Evolutionary conservation across 2,113 vertebrate species (phyloP).

Genomic region (Spea bombifrons): DNA sequence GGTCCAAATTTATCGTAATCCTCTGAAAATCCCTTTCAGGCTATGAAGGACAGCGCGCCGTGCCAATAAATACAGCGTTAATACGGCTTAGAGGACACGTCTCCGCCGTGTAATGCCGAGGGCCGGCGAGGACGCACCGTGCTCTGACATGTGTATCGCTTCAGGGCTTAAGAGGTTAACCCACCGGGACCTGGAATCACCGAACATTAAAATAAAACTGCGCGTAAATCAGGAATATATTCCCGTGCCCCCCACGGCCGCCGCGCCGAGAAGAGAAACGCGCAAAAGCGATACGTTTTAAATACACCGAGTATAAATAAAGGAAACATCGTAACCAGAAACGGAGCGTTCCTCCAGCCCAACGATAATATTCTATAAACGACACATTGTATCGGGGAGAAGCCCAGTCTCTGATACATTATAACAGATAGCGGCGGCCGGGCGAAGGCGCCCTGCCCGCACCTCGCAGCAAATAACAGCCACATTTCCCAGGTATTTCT

Average conservation of each 20-base stretch:
- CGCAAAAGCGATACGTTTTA: no score
- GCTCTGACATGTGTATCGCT: neutral
- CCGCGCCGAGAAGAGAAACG: no score
- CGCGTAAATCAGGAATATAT: no score
- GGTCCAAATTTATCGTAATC: neutral
- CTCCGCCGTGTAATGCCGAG: no score
- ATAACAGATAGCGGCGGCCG: neutral
- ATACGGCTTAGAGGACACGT: neutral
- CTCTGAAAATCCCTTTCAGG: neutral
- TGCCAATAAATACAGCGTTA: neutral
- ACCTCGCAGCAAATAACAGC: neutral
- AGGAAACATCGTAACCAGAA: no score
- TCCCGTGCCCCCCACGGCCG: no score
- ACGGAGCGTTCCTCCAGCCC: no score
- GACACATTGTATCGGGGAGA: neutral
- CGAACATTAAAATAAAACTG: conserved; percentile 1
- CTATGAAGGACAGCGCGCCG: neutral
- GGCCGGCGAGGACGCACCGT: no score
- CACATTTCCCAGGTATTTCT: neutral
- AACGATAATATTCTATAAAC: neutral
- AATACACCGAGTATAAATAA: no score
- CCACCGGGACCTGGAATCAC: neutral
- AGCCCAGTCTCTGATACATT: neutral
- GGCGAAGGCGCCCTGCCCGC: neutral
- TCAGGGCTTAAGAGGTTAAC: conserved; percentile 14